Conservation (phyloP, 2,888 invertebrate species). For the Poecilus cupreus region DNA sequence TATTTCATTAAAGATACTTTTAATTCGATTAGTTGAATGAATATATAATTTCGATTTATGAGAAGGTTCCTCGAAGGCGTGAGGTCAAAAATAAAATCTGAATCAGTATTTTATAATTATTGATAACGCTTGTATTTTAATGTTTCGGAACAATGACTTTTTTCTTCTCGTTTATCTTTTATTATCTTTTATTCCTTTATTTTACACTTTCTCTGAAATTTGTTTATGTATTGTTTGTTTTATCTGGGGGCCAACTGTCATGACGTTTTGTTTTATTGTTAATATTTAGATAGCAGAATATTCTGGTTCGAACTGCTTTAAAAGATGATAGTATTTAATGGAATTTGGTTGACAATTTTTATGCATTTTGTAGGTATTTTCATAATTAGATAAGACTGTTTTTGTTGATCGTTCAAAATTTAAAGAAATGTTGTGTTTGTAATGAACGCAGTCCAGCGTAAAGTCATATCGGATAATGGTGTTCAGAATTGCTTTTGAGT, state of each 20-base stretch:
- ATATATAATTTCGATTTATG: neutral
- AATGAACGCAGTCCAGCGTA: too few species aligned
- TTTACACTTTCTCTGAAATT: neutral
- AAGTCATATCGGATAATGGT: too few species aligned
- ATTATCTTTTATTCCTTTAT: neutral
- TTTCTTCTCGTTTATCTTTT: neutral
- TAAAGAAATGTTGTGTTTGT: too few species aligned
- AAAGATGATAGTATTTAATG: neutral
- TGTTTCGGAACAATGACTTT: neutral
- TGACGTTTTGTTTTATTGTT: neutral
- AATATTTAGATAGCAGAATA: neutral
- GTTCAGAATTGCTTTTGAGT: too few species aligned
- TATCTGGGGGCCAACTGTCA: neutral
- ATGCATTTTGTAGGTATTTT: neutral
- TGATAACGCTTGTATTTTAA: slow-evolving; percentile 21
- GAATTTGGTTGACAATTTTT: neutral
- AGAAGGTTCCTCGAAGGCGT: neutral
- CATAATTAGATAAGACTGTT: neutral
- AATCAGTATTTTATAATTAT: neutral
- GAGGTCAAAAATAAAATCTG: neutral
- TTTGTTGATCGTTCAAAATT: neutral
- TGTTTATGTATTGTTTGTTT: neutral
- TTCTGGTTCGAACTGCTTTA: neutral
- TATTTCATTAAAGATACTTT: neutral
- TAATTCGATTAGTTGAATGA: neutral